Evolutionary conservation across 2,888 invertebrate species (phyloP).

Genomic region (Cerceris ruficornis): DNA sequence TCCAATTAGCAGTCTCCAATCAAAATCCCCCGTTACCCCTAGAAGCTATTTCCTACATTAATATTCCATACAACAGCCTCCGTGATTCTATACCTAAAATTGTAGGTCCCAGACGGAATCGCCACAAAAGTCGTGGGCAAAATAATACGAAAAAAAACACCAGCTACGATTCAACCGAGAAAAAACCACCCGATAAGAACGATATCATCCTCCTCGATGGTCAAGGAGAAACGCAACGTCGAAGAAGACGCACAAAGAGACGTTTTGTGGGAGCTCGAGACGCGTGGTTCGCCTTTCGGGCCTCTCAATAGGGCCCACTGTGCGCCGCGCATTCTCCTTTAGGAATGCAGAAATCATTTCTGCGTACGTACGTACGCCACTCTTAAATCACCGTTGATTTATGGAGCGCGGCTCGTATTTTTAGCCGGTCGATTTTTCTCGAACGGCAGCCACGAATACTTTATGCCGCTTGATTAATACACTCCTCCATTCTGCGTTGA

Average conservation of each 20-base stretch:
- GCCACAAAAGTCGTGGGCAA: too few species aligned
- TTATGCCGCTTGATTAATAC: neutral
- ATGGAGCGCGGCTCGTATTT: neutral
- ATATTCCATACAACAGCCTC: too few species aligned
- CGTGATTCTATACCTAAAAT: too few species aligned
- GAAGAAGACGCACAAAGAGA: conserved; percentile 47
- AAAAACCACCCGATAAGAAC: conserved; percentile 1
- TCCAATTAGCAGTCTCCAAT: too few species aligned
- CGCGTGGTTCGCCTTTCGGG: conserved; percentile 27
- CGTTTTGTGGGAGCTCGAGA: conserved; percentile 48
- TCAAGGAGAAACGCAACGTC: conserved; percentile 19
- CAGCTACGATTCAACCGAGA: neutral
- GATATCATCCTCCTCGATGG: conserved; percentile 5
- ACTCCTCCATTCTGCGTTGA: neutral
- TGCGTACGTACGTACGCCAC: conserved; percentile 6
- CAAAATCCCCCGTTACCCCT: too few species aligned
- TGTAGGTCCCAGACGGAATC: too few species aligned
- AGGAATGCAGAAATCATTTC: conserved; percentile 42
- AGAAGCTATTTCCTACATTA: too few species aligned
- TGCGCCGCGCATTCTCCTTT: conserved; percentile 21
- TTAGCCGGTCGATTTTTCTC: neutral
- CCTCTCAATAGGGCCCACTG: conserved; percentile 55
- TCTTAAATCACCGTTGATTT: conserved; percentile 27
- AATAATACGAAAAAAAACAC: too few species aligned
- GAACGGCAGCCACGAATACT: too few species aligned